Evolutionary conservation across 2,888 invertebrate genomes (phyloP).

Genomic region (Aromia moschata): DNA sequence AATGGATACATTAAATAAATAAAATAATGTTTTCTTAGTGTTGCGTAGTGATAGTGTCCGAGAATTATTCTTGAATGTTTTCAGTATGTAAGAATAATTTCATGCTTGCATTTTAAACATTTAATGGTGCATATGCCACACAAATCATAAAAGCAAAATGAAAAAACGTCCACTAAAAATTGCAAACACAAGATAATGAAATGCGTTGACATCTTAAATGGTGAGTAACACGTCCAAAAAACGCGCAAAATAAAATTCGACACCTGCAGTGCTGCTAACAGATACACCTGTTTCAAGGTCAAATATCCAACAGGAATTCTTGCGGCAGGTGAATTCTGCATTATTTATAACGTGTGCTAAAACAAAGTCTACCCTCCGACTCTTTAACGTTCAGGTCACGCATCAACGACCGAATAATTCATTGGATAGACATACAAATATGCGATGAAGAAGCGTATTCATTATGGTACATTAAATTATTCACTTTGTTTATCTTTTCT

Average conservation of each 20-base stretch:
- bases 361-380: constrained; percentile 38
- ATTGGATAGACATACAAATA: too few species aligned
- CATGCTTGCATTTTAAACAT: too few species aligned
- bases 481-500: not conserved
- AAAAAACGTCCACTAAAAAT: too few species aligned
- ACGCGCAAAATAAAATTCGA: constrained; percentile 23
- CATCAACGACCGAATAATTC: not conserved
- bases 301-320: constrained; percentile 51
- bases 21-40: too few species aligned
- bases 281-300: constrained; percentile 54
- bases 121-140: too few species aligned
- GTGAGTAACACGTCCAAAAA: constrained; percentile 9
- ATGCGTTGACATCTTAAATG: constrained; percentile 1
- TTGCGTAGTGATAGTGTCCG: too few species aligned
- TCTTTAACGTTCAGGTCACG: constrained; percentile 20
- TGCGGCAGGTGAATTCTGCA: constrained; percentile 52
- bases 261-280: constrained; percentile 38
- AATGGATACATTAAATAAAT: too few species aligned
- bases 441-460: too few species aligned
- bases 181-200: too few species aligned
- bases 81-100: too few species aligned
- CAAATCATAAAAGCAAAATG: too few species aligned
- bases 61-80: too few species aligned
- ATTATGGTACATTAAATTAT: not conserved
- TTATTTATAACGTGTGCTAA: constrained; percentile 46